Evolutionary conservation across 1,140 invertebrate species (phyloP).

Genomic region (Copidosoma floridanum): DNA sequence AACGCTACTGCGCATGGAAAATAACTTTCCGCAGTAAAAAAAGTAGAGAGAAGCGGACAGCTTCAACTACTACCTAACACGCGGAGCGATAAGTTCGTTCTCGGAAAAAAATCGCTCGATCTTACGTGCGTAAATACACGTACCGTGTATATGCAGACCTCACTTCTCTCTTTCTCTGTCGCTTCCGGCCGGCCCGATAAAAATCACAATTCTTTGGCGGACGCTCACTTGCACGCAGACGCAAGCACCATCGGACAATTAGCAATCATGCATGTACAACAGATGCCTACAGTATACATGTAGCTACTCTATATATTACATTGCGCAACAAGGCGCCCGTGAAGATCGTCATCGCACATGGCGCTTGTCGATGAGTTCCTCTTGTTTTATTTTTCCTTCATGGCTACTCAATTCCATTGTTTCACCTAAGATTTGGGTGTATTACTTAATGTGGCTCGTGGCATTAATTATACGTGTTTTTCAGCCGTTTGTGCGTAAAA

Average conservation of each 20-base stretch:
- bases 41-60: too few relatives aligned
- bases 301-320: conserved; percentile 39
- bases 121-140: background rate
- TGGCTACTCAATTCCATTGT: too few relatives aligned
- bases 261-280: conserved; percentile 50
- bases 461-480: conserved; percentile 16
- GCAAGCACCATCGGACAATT: conserved; percentile 39
- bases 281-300: too few relatives aligned
- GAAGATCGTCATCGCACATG: conserved; percentile 10
- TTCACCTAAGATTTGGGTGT: too few relatives aligned
- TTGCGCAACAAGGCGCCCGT: conserved; percentile 40
- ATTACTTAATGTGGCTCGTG: too few relatives aligned
- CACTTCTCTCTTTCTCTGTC: conserved; percentile 30
- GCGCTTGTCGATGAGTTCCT: too few relatives aligned
- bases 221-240: too few relatives aligned
- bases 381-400: too few relatives aligned
- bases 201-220: conserved; percentile 40
- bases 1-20: too few relatives aligned
- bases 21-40: conserved; percentile 3
- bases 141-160: background rate
- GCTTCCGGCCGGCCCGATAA: conserved; percentile 37
- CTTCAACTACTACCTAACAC: too few relatives aligned
- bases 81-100: background rate
- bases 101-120: conserved; percentile 31
- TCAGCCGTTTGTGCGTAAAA: conserved; percentile 21